Evolutionary conservation across 2,888 invertebrate species (phyloP), one percentile per base, ranked within the genome.

Genomic region (Rotaria socialis): DNA sequence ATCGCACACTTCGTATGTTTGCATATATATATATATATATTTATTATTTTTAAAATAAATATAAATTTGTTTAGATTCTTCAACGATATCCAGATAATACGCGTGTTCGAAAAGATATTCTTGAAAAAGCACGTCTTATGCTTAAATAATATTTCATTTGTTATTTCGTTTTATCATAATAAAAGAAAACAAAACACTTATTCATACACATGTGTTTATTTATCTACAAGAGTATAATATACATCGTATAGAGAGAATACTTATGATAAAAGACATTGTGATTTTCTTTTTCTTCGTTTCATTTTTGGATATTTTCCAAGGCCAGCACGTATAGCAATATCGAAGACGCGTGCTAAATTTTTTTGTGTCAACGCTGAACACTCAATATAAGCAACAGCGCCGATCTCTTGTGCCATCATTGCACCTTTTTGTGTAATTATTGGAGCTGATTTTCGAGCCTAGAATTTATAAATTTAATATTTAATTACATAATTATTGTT

Each of bases 321-420:
- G 88, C 99, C 98, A 86, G 98, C 91, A 84, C 91, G 94, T 92
- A 99, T 99, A 88, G 99, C 98, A 93, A 99, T 98, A 92, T 99
- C 99, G 92, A 99, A 99, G 89, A 99, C 99, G 88, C 96, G 96
- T 93, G 98, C 98, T 89, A 98, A 93, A 86, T 97, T 97, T 92
- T 97, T 97, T 93, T 97, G 97, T 90, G 97, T 97, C 88, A 98
- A 93, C 89, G 97, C 96, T 41, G 97, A 97, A 92, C 97, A 98
- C 92, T 98, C 98, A 90, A 97, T 93, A 93, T 97, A 98, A 47
- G 85, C 56, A 43, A 85, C 85, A 47, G 86, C 86, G 14, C 50
- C 75, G n/a, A 86, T 86, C 43, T 86, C 86, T 75, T 86, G 85
- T 85, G 85, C 85, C 86, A 86, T 86, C 27, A 74, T 75, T 27